Conservation (phyloP, 2,113 vertebrate genomes). For the Brachirus orientalis region DNA sequence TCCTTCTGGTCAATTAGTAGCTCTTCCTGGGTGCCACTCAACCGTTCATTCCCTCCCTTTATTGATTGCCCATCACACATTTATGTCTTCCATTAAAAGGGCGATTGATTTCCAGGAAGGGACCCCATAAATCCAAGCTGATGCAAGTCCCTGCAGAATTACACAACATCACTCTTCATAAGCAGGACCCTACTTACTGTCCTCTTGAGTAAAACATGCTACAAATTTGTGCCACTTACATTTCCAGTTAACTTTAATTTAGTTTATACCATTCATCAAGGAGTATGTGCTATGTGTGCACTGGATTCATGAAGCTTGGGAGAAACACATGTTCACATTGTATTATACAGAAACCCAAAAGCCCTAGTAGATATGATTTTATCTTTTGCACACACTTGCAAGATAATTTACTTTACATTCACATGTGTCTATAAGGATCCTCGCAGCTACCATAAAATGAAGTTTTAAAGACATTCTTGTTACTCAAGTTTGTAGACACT, state of each 20-base stretch:
- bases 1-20: conserved; percentile 61
- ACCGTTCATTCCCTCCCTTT: conserved; percentile 55
- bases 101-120: conserved; percentile 75
- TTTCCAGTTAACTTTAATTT: conserved; percentile 2
- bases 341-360: too few species aligned
- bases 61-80: conserved; percentile 82
- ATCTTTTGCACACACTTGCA: neutral
- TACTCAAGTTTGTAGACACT: too few species aligned
- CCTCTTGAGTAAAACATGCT: neutral
- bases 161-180: conserved; percentile 58
- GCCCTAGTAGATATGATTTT: too few species aligned
- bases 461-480: too few species aligned
- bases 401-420: too few species aligned
- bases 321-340: neutral
- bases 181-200: conserved; percentile 26
- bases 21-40: conserved; percentile 56
- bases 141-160: conserved; percentile 51
- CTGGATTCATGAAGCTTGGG: neutral
- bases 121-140: conserved; percentile 70
- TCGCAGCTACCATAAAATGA: too few species aligned
- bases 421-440: too few species aligned
- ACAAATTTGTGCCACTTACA: conserved; percentile 6
- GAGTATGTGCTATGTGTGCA: neutral
- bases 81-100: conserved; percentile 82
- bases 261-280: neutral